Percentiles rank a stretch among this genome's conserved stretches.
phyloP scores from a whole-genome alignment of 2,888 invertebrate genomes.

The Cheilosia pagana region DNA sequence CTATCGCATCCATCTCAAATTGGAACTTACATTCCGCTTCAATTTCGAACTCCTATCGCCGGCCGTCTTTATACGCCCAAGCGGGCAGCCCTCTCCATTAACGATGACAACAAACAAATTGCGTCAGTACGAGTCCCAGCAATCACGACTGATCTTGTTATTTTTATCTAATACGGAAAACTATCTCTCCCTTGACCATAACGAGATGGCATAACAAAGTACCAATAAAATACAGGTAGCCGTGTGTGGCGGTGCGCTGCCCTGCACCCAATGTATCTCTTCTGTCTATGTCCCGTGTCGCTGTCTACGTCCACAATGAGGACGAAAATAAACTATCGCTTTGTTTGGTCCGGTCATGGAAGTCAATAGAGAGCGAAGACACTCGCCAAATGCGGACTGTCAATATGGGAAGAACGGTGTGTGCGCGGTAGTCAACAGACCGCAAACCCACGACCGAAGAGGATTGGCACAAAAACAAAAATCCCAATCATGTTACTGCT shows the following conservation, averaged over 20 bases:
- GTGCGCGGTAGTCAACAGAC: background rate
- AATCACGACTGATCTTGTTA: slow-evolving; percentile 23
- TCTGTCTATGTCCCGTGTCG: too few relatives aligned
- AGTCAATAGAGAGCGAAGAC: slow-evolving; percentile 18
- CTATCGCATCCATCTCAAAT: background rate
- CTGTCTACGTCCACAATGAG: background rate
- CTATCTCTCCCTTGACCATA: slow-evolving; percentile 16
- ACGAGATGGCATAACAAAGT: slow-evolving; percentile 8
- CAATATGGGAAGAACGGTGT: slow-evolving; percentile 4
- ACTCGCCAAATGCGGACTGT: slow-evolving; percentile 6
- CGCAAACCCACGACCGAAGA: background rate
- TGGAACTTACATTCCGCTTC: background rate
- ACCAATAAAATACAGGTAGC: background rate
- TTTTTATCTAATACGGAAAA: slow-evolving; percentile 24
- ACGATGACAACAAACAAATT: slow-evolving; percentile 16
- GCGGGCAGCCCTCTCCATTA: background rate
- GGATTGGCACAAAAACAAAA: background rate
- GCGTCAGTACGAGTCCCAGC: slow-evolving; percentile 3
- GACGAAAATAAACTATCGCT: background rate
- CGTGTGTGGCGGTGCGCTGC: background rate
- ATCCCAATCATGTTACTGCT: slow-evolving; percentile 16
- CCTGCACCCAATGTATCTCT: slow-evolving; percentile 3
- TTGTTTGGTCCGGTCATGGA: slow-evolving; percentile 8
- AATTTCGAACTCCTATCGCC: background rate
- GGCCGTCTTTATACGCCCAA: background rate